These are phyloP conservation scores for Radopholus similis DNA, from an alignment of 1,140 invertebrate species.

Conservation along the genomic window DNA sequence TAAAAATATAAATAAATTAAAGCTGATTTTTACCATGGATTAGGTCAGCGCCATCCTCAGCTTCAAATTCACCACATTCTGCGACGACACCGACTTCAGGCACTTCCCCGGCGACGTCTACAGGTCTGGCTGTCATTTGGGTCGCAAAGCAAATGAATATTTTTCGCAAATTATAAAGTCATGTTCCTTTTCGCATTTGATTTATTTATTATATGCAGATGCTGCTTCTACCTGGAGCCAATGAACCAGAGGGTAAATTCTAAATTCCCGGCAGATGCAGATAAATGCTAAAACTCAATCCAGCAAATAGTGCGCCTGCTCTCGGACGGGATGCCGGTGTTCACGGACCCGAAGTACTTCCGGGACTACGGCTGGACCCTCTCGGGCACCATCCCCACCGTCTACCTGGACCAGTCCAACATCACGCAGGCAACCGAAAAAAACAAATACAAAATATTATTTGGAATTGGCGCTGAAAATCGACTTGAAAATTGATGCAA, in stretches of 20 bases:
- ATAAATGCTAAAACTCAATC: not conserved
- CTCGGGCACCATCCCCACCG: slow-evolving; percentile 49
- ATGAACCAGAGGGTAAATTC: slow-evolving; percentile 44
- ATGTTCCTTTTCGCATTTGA: not conserved
- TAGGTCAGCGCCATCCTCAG: slow-evolving; percentile 45
- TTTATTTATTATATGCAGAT: no score
- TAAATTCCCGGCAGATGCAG: no score
- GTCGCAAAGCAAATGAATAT: not conserved
- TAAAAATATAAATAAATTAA: not conserved
- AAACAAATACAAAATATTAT: slow-evolving; percentile 11
- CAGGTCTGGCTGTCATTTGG: no score
- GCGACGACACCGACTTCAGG: slow-evolving; percentile 55
- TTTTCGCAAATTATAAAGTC: not conserved
- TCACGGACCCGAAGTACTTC: slow-evolving; percentile 60
- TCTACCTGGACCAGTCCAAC: slow-evolving; percentile 45
- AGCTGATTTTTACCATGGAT: not conserved
- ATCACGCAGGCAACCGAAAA: slow-evolving; percentile 40
- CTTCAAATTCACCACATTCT: slow-evolving; percentile 55
- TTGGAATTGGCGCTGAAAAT: not conserved
- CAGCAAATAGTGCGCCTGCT: slow-evolving; percentile 51
- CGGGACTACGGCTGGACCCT: slow-evolving; percentile 58
- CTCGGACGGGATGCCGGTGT: slow-evolving; percentile 52
- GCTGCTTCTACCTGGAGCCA: slow-evolving; percentile 55
- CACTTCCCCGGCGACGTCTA: slow-evolving; percentile 57
- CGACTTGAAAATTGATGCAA: no score